These are phyloP conservation scores for Lucilia cuprina DNA, from an alignment of 1,140 invertebrate species.

Conservation along the genomic window DNA sequence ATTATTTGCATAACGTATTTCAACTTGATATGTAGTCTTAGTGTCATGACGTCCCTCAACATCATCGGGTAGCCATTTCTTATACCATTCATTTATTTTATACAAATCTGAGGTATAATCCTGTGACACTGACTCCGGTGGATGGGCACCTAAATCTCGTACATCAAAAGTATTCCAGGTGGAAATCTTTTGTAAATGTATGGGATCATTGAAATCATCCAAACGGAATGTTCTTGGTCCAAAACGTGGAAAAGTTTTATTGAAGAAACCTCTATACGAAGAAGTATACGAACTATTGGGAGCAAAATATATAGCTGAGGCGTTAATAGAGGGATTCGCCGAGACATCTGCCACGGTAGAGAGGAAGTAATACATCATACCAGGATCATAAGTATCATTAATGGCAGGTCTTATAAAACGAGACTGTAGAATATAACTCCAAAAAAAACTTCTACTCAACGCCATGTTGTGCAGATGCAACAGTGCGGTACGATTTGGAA, in stretches of 20 bases:
- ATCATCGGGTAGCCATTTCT: constrained; percentile 86
- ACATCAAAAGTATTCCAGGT: constrained; percentile 88
- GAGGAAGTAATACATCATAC: constrained; percentile 98
- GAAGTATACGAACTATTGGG: constrained; percentile 94
- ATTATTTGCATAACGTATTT: constrained; percentile 93
- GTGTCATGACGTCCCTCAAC: constrained; percentile 85
- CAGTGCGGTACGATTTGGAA: constrained; percentile 91
- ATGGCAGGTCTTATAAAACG: constrained; percentile 87
- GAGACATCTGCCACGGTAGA: constrained; percentile 95
- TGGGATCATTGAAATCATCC: constrained; percentile 94
- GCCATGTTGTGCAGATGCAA: constrained; percentile 96
- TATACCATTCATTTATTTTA: constrained; percentile 93
- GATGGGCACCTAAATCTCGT: constrained; percentile 83
- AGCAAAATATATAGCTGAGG: constrained; percentile 92
- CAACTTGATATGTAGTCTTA: constrained; percentile 90
- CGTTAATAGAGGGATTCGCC: constrained; percentile 90
- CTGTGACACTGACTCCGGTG: constrained; percentile 72
- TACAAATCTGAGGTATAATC: constrained; percentile 94
- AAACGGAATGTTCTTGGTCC: constrained; percentile 90
- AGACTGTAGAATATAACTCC: constrained; percentile 94
- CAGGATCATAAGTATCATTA: constrained; percentile 93
- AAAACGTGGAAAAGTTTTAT: constrained; percentile 94
- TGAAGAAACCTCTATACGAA: constrained; percentile 95
- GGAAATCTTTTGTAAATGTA: constrained; percentile 89
- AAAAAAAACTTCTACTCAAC: constrained; percentile 91